Base-by-base conservation (phyloP, 2,113 vertebrate species). In the Pterocles orientalis region DNA sequence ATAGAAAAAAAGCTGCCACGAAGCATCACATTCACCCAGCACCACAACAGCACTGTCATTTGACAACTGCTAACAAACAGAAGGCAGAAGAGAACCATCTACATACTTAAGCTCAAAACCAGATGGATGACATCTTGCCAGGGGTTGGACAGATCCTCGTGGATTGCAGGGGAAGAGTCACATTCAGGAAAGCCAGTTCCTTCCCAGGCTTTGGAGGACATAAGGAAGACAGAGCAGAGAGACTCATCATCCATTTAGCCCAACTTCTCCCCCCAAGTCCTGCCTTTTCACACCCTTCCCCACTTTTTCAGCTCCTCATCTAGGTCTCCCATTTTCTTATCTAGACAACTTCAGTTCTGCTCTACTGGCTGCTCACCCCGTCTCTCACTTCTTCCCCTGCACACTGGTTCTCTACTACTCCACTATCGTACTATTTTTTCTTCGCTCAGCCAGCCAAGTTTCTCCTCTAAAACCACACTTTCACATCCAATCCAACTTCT, bases 1-100 rank as follows among this genome's bases (percentile, higher is more conserved):
- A 17, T 72, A 58, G n/a, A 5, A 89, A 41, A 81, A 81, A 91
- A 3, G 3, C 25, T 1, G 0, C n/a, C 69, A 70, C 0, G 1
- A 73, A 81, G 39, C 12, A 72, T 51, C 66, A 39, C 39, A 19
- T 7, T 18, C 29, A 66, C 31, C 31, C 80, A 88, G 65, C 18
- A 60, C 25, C 33, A 26, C 41, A 62, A 81, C 50, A 73, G n/a
- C 10, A 18, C 24, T 53, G 60, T 50, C 47, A 69, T 71, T 80
- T 60, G 11, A 53, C n/a, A 62, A 33, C 28, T 25, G 73, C 60
- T 88, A 58, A 57, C 7, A 31, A 57, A 73, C 16, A 23, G 23
- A 45, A 16, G 45, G 41, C 39, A 68, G 18, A 87, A 60, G 36
- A 91, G 50, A 41, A 62, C 28, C 3, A 36, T 47, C n/a, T 45